A percentile compares a stretch with the other conserved stretches of the same genome.
phyloP scores from a whole-genome alignment of 92 coral and sea anemone genomes.

The Epizoanthus ramosus region DNA sequence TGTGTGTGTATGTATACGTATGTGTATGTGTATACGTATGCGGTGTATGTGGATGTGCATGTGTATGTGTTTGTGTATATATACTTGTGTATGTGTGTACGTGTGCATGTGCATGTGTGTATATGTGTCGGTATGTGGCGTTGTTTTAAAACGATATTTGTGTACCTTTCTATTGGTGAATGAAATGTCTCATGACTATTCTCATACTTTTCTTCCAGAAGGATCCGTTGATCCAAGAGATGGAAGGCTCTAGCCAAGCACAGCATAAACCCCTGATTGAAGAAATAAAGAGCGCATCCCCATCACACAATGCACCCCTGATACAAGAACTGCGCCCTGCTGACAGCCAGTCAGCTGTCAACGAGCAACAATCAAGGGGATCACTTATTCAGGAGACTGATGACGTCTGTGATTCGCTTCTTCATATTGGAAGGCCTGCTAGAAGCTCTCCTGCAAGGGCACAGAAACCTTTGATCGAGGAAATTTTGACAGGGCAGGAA shows the following conservation, averaged over 20 bases:
- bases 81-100: no score
- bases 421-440: slow-evolving; percentile 24
- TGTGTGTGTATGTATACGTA: no score
- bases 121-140: no score
- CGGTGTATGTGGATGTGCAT: no score
- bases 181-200: neutral
- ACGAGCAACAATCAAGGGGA: neutral
- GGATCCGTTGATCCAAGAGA: neutral
- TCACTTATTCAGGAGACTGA: neutral
- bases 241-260: neutral
- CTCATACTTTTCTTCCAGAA: neutral
- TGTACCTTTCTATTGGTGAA: neutral
- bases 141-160: no score
- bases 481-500: slow-evolving; percentile 12
- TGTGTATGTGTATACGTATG: no score
- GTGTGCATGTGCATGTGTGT: no score
- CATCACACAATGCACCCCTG: neutral
- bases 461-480: slow-evolving; percentile 65
- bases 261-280: neutral
- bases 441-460: neutral
- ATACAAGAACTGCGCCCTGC: neutral
- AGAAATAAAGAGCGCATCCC: neutral
- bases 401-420: slow-evolving; percentile 8
- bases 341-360: neutral
- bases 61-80: no score